phyloP scores from a whole-genome alignment of 2,113 vertebrate species.

The Cettia cetti region DNA sequence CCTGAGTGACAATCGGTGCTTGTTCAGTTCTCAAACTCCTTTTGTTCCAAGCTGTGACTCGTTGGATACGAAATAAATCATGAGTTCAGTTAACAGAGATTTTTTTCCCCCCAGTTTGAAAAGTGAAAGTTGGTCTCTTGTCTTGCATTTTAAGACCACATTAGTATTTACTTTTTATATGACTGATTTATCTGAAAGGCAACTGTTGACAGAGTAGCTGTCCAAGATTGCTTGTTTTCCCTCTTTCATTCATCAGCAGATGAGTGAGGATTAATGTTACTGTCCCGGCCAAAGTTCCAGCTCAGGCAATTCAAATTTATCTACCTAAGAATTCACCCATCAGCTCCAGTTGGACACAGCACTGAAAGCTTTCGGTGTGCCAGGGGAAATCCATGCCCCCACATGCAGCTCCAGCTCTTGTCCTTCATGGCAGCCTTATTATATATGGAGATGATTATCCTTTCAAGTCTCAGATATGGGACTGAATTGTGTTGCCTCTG shows the following conservation, averaged over 20 bases:
- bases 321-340: background rate
- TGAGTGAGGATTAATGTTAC: background rate
- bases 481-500: constrained; percentile 40
- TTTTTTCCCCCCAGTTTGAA: background rate
- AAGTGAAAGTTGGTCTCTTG: background rate
- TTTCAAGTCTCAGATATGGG: background rate
- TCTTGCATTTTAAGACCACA: background rate
- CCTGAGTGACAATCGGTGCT: background rate
- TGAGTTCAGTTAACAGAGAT: background rate
- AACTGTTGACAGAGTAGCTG: background rate
- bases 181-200: background rate
- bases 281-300: background rate
- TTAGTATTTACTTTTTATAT: background rate
- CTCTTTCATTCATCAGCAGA: background rate
- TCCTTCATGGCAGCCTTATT: constrained; percentile 34
- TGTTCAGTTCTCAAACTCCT: constrained; percentile 11
- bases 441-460: constrained; percentile 40
- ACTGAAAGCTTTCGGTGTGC: constrained; percentile 8
- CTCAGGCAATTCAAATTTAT: background rate
- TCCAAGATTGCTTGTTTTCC: background rate
- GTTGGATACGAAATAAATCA: background rate
- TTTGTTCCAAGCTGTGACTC: constrained; percentile 8
- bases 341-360: background rate
- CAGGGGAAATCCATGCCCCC: constrained; percentile 8
- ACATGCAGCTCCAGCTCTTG: constrained; percentile 5